Percentiles rank a stretch among this genome's conserved stretches.
phyloP scores from a whole-genome alignment of 2,113 vertebrate species.

The Forbesichthys papilliferus region DNA sequence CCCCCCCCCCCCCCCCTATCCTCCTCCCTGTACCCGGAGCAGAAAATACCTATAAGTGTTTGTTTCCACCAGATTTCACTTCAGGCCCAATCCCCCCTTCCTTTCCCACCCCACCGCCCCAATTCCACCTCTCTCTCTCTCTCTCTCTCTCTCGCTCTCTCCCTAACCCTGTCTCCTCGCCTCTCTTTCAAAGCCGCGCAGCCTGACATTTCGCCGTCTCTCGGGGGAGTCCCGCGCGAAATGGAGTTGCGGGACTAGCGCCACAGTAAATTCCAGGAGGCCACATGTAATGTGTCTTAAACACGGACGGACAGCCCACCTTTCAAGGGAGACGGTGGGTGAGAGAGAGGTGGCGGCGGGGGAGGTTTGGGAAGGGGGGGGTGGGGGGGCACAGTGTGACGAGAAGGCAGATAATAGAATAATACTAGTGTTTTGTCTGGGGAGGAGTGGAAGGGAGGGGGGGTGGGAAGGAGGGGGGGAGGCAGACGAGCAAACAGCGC shows the following conservation, averaged over 20 bases:
- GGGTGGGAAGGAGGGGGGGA: no score
- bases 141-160: constrained; percentile 38
- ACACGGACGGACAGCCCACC: constrained; percentile 96
- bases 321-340: constrained; percentile 31
- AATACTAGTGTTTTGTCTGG: no score
- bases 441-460: no score
- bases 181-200: constrained; percentile 83
- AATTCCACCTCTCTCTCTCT: constrained; percentile 28
- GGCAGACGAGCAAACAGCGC: no score
- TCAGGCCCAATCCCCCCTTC: constrained; percentile 46
- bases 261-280: constrained; percentile 99
- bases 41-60: constrained; percentile 96
- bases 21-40: constrained; percentile 77
- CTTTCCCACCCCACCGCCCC: background rate
- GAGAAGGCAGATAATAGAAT: no score
- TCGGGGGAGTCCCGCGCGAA: constrained; percentile 92
- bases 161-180: constrained; percentile 15
- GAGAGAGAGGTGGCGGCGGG: constrained; percentile 9
- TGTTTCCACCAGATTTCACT: constrained; percentile 98
- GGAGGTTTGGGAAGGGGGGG: constrained; percentile 83
- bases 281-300: constrained; percentile 98
- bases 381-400: no score
- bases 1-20: constrained; percentile 58
- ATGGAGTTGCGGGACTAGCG: constrained; percentile 81
- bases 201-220: constrained; percentile 99